phyloP scores from a whole-genome alignment of 2,888 invertebrate genomes.

The Drosophila barbarae region DNA sequence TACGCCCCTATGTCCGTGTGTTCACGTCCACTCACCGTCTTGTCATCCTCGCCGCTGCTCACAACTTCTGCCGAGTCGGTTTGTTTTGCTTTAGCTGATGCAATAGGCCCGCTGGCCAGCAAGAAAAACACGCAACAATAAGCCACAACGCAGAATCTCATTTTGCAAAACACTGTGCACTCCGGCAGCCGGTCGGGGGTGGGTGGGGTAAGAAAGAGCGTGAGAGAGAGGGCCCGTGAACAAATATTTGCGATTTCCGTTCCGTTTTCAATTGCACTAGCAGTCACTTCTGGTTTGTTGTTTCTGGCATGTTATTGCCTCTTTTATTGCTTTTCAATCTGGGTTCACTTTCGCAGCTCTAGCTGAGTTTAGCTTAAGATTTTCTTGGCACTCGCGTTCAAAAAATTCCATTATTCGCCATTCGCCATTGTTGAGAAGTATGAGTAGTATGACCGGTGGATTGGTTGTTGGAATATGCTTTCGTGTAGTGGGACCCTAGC shows the following conservation, averaged over 20 bases:
- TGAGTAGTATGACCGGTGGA: slow-evolving; percentile 16
- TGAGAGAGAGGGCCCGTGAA: slow-evolving; percentile 17
- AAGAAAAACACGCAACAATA: slow-evolving; percentile 63
- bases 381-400: slow-evolving; percentile 38
- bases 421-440: slow-evolving; percentile 51
- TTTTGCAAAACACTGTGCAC: slow-evolving; percentile 55
- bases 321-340: slow-evolving; percentile 7
- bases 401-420: slow-evolving; percentile 52
- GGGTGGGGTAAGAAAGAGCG: slow-evolving; percentile 12
- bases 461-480: slow-evolving; percentile 9
- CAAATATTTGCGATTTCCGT: slow-evolving; percentile 32
- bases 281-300: slow-evolving; percentile 43
- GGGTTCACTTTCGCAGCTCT: slow-evolving; percentile 13
- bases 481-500: neutral
- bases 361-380: slow-evolving; percentile 25
- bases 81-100: slow-evolving; percentile 61
- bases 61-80: slow-evolving; percentile 71
- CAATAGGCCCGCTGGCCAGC: slow-evolving; percentile 59
- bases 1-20: neutral
- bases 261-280: slow-evolving; percentile 38
- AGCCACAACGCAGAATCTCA: slow-evolving; percentile 56
- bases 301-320: slow-evolving; percentile 36
- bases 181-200: slow-evolving; percentile 27
- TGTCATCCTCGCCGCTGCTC: slow-evolving; percentile 58
- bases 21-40: slow-evolving; percentile 50